Evolutionary conservation across 1,140 invertebrate genomes (phyloP).

Genomic region (Spodoptera frugiperda): DNA sequence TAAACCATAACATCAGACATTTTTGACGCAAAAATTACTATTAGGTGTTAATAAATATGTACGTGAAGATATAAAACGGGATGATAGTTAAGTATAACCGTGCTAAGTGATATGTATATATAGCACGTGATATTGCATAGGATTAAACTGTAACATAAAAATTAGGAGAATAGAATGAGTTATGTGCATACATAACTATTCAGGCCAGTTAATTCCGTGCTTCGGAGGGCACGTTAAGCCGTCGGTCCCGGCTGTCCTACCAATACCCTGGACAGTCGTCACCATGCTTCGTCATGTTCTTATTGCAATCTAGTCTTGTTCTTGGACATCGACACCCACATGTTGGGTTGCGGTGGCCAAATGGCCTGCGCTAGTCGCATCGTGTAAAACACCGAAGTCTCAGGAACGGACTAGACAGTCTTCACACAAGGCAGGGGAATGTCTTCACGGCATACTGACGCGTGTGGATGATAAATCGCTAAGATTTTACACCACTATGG

Average conservation of each 20-base stretch:
- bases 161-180: too few species aligned
- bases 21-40: background rate
- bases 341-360: background rate
- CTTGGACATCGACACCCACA: background rate
- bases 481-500: too few species aligned
- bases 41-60: too few species aligned
- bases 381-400: background rate
- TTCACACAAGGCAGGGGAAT: background rate
- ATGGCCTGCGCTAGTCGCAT: background rate
- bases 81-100: background rate
- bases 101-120: background rate
- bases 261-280: background rate
- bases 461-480: too few species aligned
- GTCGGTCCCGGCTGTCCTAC: constrained; percentile 16
- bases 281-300: background rate
- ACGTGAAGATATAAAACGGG: too few species aligned
- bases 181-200: too few species aligned
- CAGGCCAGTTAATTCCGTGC: background rate
- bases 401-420: background rate
- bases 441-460: background rate
- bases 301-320: background rate
- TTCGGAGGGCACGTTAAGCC: constrained; percentile 32
- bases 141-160: too few species aligned
- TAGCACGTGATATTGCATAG: constrained; percentile 1
- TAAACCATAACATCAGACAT: too few species aligned